These are phyloP conservation scores for Monodelphis domestica DNA, from an alignment of 2,797 vertebrate genomes.

Conservation along the genomic window DNA sequence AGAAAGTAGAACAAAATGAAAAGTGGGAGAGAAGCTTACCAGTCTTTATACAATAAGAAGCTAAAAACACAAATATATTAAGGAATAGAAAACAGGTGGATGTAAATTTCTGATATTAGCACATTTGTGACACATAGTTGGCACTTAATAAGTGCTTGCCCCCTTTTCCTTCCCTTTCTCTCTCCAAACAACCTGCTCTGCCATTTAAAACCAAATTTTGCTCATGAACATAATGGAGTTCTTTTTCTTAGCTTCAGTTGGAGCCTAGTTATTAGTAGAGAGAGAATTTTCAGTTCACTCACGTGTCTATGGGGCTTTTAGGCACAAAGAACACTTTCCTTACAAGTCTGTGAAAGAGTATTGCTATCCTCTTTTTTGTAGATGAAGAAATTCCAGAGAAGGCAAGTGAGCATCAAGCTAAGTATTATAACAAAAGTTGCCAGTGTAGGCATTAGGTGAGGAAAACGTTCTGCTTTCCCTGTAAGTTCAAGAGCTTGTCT, in stretches of 20 bases:
- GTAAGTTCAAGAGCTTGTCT: neutral
- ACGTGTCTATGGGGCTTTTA: neutral
- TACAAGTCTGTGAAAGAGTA: neutral
- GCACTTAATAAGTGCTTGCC: neutral
- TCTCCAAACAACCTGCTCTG: neutral
- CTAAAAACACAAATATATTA: neutral
- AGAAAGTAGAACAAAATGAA: neutral
- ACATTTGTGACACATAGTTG: neutral
- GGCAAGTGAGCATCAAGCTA: neutral
- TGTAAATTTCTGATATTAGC: neutral
- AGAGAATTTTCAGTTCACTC: neutral
- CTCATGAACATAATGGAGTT: neutral
- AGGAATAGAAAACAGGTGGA: neutral
- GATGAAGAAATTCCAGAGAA: neutral
- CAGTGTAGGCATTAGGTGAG: neutral
- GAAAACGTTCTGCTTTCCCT: neutral
- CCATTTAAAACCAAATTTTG: neutral
- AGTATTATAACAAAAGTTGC: neutral
- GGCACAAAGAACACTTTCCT: neutral
- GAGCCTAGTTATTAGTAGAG: neutral
- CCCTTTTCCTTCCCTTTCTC: neutral
- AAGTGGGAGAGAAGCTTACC: neutral
- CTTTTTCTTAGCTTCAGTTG: neutral
- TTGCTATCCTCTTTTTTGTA: neutral
- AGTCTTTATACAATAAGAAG: neutral